Percentiles rank a stretch among this genome's conserved stretches.
Evolutionary conservation across 2,113 vertebrate species (phyloP).

Genomic region (Candoia aspera): DNA sequence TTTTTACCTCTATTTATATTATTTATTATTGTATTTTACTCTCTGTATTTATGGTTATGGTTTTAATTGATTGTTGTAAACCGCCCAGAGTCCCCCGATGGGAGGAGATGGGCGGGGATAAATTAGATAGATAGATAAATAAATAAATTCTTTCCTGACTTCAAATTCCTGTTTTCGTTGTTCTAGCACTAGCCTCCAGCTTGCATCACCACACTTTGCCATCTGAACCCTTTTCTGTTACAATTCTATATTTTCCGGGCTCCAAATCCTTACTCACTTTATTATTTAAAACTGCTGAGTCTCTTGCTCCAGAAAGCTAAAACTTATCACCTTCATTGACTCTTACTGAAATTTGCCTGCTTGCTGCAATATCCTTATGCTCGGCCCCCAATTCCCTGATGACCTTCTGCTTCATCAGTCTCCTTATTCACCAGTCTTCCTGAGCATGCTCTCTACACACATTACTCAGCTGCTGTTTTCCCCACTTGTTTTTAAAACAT

Average conservation of each 20-base stretch:
- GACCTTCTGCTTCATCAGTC: background rate
- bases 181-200: background rate
- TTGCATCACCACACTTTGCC: background rate
- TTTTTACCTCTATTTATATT: no score
- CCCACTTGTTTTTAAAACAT: background rate
- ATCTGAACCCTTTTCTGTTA: background rate
- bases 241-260: background rate
- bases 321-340: background rate
- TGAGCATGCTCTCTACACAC: background rate
- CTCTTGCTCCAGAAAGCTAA: background rate
- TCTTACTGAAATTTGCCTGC: background rate
- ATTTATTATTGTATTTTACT: no score
- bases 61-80: no score
- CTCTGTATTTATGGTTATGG: no score
- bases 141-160: background rate
- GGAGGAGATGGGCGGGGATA: no score
- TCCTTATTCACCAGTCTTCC: background rate
- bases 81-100: no score
- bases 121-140: no score
- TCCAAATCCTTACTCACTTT: background rate
- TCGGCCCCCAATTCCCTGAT: background rate
- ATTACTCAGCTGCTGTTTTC: background rate
- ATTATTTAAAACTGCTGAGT: background rate
- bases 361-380: background rate
- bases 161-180: background rate